These are phyloP conservation scores for Yponomeuta evonymella DNA, from an alignment of 2,888 invertebrate species.

Conservation along the genomic window DNA sequence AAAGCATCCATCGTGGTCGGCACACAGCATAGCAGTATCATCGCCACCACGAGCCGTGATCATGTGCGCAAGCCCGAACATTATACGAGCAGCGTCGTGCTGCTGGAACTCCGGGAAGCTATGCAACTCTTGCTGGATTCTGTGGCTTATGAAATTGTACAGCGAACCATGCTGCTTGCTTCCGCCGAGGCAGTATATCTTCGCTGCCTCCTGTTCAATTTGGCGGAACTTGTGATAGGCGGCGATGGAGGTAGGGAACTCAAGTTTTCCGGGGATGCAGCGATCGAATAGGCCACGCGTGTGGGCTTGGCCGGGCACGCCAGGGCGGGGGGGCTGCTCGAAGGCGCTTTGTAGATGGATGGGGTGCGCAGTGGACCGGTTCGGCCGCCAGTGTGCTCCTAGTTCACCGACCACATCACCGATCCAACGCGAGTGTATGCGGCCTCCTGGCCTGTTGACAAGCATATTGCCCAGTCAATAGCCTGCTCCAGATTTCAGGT, in stretches of 20 bases:
- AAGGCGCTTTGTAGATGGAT: conserved; percentile 79
- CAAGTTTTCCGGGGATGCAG: conserved; percentile 78
- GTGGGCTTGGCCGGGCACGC: conserved; percentile 66
- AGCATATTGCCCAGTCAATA: conserved; percentile 23
- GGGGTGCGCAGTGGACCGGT: conserved; percentile 64
- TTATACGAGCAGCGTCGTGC: conserved; percentile 80
- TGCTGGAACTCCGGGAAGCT: conserved; percentile 80
- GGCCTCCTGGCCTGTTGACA: conserved; percentile 80
- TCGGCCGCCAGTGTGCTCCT: conserved; percentile 82
- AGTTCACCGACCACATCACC: conserved; percentile 86
- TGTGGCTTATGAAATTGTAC: conserved; percentile 78
- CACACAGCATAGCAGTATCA: conserved; percentile 68
- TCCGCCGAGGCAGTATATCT: conserved; percentile 78
- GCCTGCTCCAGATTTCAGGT: background rate
- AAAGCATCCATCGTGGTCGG: conserved; percentile 56
- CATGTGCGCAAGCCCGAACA: conserved; percentile 80
- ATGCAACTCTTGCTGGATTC: conserved; percentile 81
- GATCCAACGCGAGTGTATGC: conserved; percentile 84
- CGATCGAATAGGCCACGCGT: conserved; percentile 77
- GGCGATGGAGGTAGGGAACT: conserved; percentile 75
- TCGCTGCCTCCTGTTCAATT: conserved; percentile 79
- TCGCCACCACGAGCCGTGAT: conserved; percentile 80
- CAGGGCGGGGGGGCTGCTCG: conserved; percentile 77
- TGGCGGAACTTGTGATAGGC: conserved; percentile 80
- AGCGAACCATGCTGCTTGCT: conserved; percentile 78